Percentiles rank a stretch among this genome's conserved stretches.
These are phyloP conservation scores for Circaetus cinerascens DNA, from an alignment of 2,113 vertebrate species.

Conservation along the genomic window DNA sequence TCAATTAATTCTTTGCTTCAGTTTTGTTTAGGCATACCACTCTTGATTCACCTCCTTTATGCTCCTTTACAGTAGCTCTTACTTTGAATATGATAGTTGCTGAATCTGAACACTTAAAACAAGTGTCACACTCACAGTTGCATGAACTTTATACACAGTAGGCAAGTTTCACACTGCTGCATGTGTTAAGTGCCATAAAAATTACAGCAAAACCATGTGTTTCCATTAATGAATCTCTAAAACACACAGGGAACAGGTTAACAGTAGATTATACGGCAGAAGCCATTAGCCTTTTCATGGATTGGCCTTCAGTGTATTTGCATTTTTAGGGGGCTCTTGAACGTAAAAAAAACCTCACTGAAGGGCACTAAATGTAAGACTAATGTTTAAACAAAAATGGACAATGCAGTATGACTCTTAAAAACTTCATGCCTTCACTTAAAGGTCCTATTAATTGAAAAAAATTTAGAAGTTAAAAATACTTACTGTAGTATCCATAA, in stretches of 20 bases:
- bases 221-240: background rate
- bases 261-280: background rate
- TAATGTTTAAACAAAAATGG: background rate
- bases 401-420: background rate
- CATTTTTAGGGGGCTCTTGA: background rate
- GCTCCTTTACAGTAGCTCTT: background rate
- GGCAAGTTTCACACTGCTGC: background rate
- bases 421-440: background rate
- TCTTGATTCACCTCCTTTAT: background rate
- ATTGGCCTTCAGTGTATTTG: background rate
- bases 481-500: conserved; percentile 97
- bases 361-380: background rate
- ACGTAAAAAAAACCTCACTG: background rate
- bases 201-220: background rate
- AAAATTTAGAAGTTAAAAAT: background rate
- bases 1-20: background rate
- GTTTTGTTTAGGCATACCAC: background rate
- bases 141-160: background rate
- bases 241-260: background rate
- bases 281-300: background rate
- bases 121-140: background rate
- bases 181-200: background rate
- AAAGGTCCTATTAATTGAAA: background rate
- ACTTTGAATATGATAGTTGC: rapidly evolving
- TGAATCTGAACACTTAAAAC: background rate